These are phyloP conservation scores for Drosophila biarmipes DNA, from an alignment of 1,140 invertebrate species.

Conservation along the genomic window DNA sequence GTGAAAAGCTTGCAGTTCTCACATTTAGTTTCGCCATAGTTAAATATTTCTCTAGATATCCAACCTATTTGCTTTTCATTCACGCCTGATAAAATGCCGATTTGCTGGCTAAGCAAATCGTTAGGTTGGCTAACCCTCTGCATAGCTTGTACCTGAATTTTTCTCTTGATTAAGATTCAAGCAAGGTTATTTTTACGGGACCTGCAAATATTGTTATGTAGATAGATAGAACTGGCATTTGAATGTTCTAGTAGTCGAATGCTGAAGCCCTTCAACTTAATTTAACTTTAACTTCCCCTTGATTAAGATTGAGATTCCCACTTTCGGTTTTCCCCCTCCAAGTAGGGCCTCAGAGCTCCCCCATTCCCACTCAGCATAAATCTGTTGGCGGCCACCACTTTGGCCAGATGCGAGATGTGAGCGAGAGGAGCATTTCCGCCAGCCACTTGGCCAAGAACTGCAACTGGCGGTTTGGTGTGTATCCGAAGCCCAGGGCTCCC, in stretches of 20 bases:
- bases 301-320: not conserved
- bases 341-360: not conserved
- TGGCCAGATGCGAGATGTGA: slow-evolving; percentile 39
- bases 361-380: slow-evolving; percentile 28
- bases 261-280: not conserved
- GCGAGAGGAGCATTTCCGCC: slow-evolving; percentile 67
- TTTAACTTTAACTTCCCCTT: not conserved
- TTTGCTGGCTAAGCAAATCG: no score
- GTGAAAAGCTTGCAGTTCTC: no score
- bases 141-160: no score
- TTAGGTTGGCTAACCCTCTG: no score
- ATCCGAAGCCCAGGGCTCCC: slow-evolving; percentile 35
- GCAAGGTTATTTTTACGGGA: no score
- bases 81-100: no score
- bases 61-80: not conserved
- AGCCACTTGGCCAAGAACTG: slow-evolving; percentile 47
- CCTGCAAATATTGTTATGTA: no score
- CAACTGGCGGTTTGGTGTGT: slow-evolving; percentile 47
- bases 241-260: no score
- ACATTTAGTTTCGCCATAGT: no score
- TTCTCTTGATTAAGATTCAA: no score
- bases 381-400: slow-evolving; percentile 51
- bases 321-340: not conserved
- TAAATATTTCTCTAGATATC: not conserved
- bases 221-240: no score